Base-by-base conservation (phyloP, 2,113 vertebrate genomes). In the Clarias macrocephalus region DNA sequence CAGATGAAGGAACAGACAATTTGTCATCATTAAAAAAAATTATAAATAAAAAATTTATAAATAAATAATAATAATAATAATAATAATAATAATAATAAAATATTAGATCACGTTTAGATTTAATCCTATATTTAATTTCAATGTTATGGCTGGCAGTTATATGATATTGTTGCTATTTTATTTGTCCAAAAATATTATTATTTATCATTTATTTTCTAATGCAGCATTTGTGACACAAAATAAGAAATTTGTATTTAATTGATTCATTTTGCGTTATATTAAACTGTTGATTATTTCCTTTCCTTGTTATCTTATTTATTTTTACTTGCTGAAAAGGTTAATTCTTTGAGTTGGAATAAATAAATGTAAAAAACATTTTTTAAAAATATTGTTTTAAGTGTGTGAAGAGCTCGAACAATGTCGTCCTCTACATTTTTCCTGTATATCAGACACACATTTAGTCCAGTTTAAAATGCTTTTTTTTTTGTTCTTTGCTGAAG, bases 261-360 rank as follows among this genome's bases (percentile, higher is more conserved):
- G 10, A 21, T 13, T 33, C 4, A 60, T 80, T 4, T 60, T 80
- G 28, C 28, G 3, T 30, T 37, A 37, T 23, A 33, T 79, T 28
- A 57, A 18, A 76, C n/a, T 12, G 2, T 12, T 30, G 28, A 15
- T 28, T 3, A 4, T 66, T 66, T 28, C 12, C 63, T n/a, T n/a
- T n/a, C n/a, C n/a, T n/a, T n/a, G n/a, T n/a, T 42, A 12, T 25
- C 0, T 12, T n/a, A 13, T 54, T 21, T 5, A 2, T 7, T 52
- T 77, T 56, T 77, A 13, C 42, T 72, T 11, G 18, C 19, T 33
- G 5, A 68, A 68, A 30, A 33, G 2, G 15, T 33, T 70, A 7
- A 33, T 70, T 70, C 28, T 73, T 52, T 76, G 13, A 6, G 13
- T 6, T 6, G 15, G 23, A 16, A 25, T 76, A 23, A 48, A 42